Conservation (phyloP, 2,888 invertebrate genomes). For the Drosophila paramelanica region DNA sequence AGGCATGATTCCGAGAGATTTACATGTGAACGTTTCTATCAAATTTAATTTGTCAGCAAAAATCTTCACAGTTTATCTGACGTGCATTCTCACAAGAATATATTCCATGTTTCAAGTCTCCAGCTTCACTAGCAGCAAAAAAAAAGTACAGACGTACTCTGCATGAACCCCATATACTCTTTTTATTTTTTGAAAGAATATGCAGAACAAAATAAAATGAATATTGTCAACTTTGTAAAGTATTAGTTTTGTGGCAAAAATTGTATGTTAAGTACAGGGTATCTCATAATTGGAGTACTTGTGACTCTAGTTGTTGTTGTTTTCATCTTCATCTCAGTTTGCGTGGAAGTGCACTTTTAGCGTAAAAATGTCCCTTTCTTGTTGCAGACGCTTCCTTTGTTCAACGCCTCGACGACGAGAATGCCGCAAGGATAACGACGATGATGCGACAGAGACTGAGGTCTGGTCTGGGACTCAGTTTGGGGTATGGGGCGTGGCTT, state of each 20-base stretch:
- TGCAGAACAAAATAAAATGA: too few species aligned
- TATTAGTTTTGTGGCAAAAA: not conserved
- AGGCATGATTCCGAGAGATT: too few species aligned
- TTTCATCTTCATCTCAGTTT: constrained; percentile 65
- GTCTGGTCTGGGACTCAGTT: constrained; percentile 3
- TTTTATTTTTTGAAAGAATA: too few species aligned
- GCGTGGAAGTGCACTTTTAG: constrained; percentile 76
- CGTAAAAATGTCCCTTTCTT: constrained; percentile 76
- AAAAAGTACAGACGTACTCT: too few species aligned
- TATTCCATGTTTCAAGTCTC: too few species aligned
- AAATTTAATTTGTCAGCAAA: too few species aligned
- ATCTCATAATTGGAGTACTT: constrained; percentile 27
- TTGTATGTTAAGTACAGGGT: constrained; percentile 23
- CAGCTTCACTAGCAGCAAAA: too few species aligned
- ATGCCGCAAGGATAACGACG: constrained; percentile 30
- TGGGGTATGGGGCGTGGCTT: not conserved
- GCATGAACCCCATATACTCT: too few species aligned
- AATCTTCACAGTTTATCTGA: too few species aligned
- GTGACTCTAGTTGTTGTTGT: constrained; percentile 38
- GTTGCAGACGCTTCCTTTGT: constrained; percentile 72
- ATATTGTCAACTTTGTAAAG: not conserved
- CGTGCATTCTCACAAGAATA: too few species aligned
- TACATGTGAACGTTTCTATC: too few species aligned
- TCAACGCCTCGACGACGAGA: constrained; percentile 38
- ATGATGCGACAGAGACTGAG: constrained; percentile 3